phyloP scores from a whole-genome alignment of 2,888 invertebrate species.

The Dicroscelio sp. region DNA sequence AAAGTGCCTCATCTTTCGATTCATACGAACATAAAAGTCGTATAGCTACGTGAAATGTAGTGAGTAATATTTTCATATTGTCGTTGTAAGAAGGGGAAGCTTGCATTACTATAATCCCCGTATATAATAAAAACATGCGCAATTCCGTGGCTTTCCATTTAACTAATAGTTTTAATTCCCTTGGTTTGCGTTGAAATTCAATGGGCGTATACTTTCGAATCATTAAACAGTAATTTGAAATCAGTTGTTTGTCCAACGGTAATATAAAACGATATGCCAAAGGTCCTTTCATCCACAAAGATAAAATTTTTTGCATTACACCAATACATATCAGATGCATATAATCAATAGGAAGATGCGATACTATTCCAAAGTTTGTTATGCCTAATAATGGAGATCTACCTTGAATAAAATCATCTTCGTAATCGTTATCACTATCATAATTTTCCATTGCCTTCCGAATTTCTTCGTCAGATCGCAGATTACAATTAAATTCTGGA shows the following conservation, averaged over 20 bases:
- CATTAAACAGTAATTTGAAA: conserved; percentile 20
- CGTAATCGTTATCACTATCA: neutral
- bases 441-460: neutral
- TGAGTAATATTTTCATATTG: conserved; percentile 27
- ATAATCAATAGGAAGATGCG: conserved; percentile 44
- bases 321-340: conserved; percentile 50
- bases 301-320: conserved; percentile 47
- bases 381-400: conserved; percentile 48
- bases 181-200: conserved; percentile 56
- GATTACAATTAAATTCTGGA: conserved; percentile 18
- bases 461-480: conserved; percentile 49
- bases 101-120: conserved; percentile 26
- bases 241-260: neutral
- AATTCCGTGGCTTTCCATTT: conserved; percentile 62
- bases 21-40: conserved; percentile 4
- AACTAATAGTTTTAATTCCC: conserved; percentile 13
- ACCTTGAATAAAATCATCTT: conserved; percentile 23
- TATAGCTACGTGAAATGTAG: conserved; percentile 14
- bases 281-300: conserved; percentile 26
- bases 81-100: neutral
- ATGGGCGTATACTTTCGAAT: conserved; percentile 23
- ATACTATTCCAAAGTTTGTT: conserved; percentile 41
- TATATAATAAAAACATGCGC: conserved; percentile 19
- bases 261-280: conserved; percentile 28
- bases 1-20: conserved; percentile 27